Conservation (phyloP, 2,113 vertebrate species). For the Actenoides hombroni region DNA sequence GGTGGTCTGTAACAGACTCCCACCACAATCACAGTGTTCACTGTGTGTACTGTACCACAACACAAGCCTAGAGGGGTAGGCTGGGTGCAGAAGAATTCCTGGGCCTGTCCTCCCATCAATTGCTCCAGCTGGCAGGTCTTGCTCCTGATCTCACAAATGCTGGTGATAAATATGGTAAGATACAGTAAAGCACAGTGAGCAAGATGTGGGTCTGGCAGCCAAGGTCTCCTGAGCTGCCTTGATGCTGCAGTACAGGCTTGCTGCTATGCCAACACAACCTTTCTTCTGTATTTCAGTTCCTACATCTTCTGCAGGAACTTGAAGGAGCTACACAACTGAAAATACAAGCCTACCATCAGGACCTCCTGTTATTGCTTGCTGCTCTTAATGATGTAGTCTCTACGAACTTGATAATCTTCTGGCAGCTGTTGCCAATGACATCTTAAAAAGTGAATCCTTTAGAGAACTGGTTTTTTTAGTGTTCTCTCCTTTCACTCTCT, state of each 20-base stretch:
- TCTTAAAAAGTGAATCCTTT: background rate
- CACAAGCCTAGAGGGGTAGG: accelerated
- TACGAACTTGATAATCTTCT: background rate
- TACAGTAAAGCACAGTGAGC: accelerated
- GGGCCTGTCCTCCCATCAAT: background rate
- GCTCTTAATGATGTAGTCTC: background rate
- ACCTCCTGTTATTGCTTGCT: background rate
- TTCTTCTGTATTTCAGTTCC: background rate
- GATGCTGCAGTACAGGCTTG: background rate
- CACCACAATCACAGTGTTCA: accelerated
- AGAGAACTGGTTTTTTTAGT: background rate
- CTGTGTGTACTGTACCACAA: accelerated
- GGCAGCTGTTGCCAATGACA: background rate
- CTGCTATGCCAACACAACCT: accelerated
- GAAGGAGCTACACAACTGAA: background rate
- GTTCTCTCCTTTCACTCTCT: background rate
- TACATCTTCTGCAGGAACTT: background rate
- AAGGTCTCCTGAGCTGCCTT: background rate
- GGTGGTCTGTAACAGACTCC: too few species aligned
- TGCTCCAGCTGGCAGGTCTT: background rate
- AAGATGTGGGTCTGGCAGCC: accelerated
- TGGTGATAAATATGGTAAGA: background rate
- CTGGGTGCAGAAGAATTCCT: too few species aligned
- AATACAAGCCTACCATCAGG: background rate
- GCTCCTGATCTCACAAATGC: background rate